Conservation (phyloP, 2,797 vertebrate species). For the Gobionotothen gibberifrons region DNA sequence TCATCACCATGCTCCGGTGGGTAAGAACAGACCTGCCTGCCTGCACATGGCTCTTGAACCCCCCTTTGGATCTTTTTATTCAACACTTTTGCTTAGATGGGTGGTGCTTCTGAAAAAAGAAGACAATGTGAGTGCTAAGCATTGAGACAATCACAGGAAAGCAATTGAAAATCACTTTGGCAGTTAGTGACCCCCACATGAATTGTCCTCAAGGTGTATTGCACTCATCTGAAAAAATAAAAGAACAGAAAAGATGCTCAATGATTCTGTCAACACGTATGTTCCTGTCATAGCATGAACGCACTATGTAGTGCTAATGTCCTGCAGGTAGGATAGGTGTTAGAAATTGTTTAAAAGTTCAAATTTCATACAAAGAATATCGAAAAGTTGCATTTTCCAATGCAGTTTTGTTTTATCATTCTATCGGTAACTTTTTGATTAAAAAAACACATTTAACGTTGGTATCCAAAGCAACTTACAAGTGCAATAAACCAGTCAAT, state of each 20-base stretch:
- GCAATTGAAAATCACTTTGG: slow-evolving; percentile 49
- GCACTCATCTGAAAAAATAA: background rate
- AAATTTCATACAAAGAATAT: background rate
- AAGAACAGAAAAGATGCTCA: background rate
- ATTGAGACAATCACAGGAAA: slow-evolving; percentile 64
- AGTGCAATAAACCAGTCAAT: too few relatives aligned
- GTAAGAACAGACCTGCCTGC: too few relatives aligned
- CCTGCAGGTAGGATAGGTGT: background rate
- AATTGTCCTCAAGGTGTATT: background rate
- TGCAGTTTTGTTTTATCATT: background rate
- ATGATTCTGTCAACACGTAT: background rate
- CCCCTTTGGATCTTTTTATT: too few relatives aligned
- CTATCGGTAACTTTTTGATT: background rate
- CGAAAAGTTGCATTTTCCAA: background rate
- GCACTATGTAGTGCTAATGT: background rate
- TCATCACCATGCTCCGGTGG: too few relatives aligned
- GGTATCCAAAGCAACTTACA: too few relatives aligned
- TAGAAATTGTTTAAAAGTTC: background rate
- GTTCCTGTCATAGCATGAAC: background rate
- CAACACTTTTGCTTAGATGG: slow-evolving; percentile 20
- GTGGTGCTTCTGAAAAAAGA: slow-evolving; percentile 25
- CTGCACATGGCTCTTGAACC: too few relatives aligned
- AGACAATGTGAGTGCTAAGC: slow-evolving; percentile 41
- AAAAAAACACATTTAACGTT: background rate
- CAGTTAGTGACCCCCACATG: slow-evolving; percentile 39